Percentiles rank a stretch among this genome's conserved stretches.
Evolutionary conservation across 2,888 invertebrate species (phyloP).

Genomic region (Drosophila paranaensis): DNA sequence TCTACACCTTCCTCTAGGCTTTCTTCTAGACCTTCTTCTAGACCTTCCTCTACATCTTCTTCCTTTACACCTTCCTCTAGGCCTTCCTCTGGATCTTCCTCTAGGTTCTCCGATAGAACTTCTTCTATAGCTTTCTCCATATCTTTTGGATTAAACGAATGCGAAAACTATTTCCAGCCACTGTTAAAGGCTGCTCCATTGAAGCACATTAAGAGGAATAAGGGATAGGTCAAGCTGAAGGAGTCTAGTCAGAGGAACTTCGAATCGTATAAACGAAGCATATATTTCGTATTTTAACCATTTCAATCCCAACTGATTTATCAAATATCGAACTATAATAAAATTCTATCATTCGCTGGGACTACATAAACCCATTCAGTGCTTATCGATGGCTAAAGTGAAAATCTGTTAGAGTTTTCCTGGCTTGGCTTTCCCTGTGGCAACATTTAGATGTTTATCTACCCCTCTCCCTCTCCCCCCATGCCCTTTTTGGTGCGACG

Average conservation of each 20-base stretch:
- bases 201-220: neutral
- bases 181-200: neutral
- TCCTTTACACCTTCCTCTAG: no score
- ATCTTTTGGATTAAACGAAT: no score
- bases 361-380: neutral
- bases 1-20: no score
- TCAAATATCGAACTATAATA: neutral
- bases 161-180: neutral
- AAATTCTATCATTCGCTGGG: neutral
- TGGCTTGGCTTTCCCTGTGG: neutral
- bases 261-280: no score
- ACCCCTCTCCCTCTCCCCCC: neutral
- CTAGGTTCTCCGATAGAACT: no score
- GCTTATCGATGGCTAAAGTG: neutral
- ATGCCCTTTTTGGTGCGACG: conserved; percentile 9
- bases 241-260: neutral
- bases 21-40: no score
- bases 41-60: no score
- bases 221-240: neutral
- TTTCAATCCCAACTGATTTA: neutral
- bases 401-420: neutral
- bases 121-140: no score
- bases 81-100: neutral
- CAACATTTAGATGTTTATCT: conserved; percentile 14
- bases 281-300: neutral